phyloP scores from a whole-genome alignment of 2,113 vertebrate genomes.

The Carassius auratus region DNA sequence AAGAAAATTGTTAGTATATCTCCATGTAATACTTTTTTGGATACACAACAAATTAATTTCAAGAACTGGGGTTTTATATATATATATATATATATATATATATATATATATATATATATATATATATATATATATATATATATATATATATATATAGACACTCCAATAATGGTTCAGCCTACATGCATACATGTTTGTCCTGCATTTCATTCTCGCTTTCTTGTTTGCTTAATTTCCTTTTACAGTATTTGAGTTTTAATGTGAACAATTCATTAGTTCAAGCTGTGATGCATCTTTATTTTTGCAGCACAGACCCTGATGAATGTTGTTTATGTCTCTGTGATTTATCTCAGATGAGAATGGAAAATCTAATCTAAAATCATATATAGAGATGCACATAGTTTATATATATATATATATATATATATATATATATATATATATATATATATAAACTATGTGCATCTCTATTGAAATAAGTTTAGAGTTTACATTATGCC shows the following conservation, averaged over 20 bases:
- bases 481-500: not conserved
- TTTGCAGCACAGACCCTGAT: not conserved
- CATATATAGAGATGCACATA: too few relatives aligned
- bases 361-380: slow-evolving; percentile 1
- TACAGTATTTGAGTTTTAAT: not conserved
- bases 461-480: not conserved
- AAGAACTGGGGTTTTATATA: too few relatives aligned
- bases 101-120: too few relatives aligned
- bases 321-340: not conserved
- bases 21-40: too few relatives aligned
- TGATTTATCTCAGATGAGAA: not conserved
- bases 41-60: too few relatives aligned
- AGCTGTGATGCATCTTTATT: not conserved
- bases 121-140: too few relatives aligned
- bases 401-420: too few relatives aligned
- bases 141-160: not conserved
- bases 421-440: too few relatives aligned
- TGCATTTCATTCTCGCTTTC: not conserved
- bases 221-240: not conserved
- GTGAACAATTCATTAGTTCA: not conserved
- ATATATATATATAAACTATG: too few relatives aligned
- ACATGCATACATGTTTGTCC: not conserved
- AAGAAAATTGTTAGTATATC: not conserved
- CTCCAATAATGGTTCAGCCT: not conserved
- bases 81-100: too few relatives aligned